Evolutionary conservation across 1,140 invertebrate species (phyloP), one percentile per base, ranked within the genome.

Genomic region (Pissodes strobi): DNA sequence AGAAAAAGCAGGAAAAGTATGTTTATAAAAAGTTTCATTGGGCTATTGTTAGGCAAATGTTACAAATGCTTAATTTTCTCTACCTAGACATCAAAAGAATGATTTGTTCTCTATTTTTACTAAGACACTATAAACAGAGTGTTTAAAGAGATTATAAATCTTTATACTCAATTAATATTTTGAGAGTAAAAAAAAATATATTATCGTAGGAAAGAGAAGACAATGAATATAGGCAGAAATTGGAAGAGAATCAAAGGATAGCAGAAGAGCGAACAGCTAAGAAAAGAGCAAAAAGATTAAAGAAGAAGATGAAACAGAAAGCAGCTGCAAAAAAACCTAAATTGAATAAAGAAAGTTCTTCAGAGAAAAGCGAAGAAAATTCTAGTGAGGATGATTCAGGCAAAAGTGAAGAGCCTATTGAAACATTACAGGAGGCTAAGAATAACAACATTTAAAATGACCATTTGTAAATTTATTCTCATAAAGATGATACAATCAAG

Each of bases 251-350:
- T 73, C 86, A 86, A 75, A 84, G 76, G 68, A 77, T 79, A 69
- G 88, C 90, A 19, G 93, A 95, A 72, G 86, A 91, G 73, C 84
- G 81, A 74, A 94, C 92, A 1, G 90, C 90, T 0, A 95, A 94
- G 67, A 94, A 92, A 79, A 80, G 93, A 69, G 88, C 87, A 0
- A 95, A 94, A 77, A 82, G 93, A 68, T 74, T 89, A 53, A 93
- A 90, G 71, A 91, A 86, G 69, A 94, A 93, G 71, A 79, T 84
- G 66, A 85, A 83, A 72, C 62, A 68, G 62, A 77, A 69, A 70
- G 9, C 6, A 2, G 23, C 1, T 12, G 27, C 39, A 18, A 64
- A 55, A 46, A 64, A 56, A 56, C 23, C 25, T 4, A 56, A 64
- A 46, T 12, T 46, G 15, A 55, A n/a, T 23, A 48, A 38, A 27